Evolutionary conservation across 2,797 vertebrate genomes (phyloP).

Genomic region (Sphenopsis melanotis): DNA sequence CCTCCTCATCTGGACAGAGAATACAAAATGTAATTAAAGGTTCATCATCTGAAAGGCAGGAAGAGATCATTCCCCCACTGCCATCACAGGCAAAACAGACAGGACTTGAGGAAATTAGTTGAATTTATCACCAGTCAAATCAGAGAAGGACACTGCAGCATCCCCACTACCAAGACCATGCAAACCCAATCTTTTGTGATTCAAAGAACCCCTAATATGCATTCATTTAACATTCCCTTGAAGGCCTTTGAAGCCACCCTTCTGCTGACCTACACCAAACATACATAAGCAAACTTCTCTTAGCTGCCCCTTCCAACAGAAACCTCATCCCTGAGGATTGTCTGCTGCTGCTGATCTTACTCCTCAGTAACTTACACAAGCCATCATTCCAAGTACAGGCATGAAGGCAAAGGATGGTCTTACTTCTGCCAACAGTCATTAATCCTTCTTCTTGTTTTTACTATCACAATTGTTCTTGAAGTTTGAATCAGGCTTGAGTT

Average conservation of each 20-base stretch:
- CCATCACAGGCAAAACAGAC: rapidly evolving
- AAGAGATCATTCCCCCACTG: background rate
- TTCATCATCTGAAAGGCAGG: background rate
- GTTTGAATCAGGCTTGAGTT: background rate
- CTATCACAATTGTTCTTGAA: background rate
- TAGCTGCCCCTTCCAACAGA: background rate
- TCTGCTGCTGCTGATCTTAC: background rate
- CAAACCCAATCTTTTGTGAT: background rate
- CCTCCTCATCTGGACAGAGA: background rate
- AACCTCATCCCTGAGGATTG: background rate
- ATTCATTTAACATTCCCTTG: background rate
- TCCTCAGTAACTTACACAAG: background rate
- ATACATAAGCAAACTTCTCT: background rate
- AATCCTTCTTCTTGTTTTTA: background rate
- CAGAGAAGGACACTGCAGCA: background rate
- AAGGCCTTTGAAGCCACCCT: background rate
- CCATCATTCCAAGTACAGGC: background rate
- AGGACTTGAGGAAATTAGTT: background rate
- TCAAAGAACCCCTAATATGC: background rate
- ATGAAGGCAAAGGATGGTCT: background rate
- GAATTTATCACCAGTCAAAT: background rate
- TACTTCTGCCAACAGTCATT: background rate
- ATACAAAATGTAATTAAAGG: background rate
- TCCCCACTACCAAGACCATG: background rate
- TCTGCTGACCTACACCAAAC: background rate